Conservation (phyloP, 92 coral and sea anemone genomes). For the Blastomussa wellsi region DNA sequence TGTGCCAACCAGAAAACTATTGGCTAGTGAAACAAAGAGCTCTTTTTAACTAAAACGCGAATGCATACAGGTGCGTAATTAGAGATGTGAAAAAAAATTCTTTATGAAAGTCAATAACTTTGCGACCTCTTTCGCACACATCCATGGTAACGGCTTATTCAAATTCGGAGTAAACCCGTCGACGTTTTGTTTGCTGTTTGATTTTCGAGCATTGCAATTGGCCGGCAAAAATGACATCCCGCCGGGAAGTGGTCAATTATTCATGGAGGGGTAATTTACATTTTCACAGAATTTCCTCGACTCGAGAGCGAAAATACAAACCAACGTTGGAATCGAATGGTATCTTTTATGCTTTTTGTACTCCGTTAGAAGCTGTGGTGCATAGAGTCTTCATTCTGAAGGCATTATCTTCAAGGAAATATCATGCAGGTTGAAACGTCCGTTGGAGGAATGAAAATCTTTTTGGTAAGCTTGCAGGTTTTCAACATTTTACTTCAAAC, state of each 20-base stretch:
- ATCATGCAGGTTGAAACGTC: slow-evolving; percentile 3
- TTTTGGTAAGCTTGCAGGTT: slow-evolving; percentile 25
- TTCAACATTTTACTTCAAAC: not conserved
- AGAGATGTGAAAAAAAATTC: too few relatives aligned
- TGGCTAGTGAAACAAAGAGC: too few relatives aligned
- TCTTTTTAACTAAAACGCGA: not conserved
- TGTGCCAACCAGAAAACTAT: too few relatives aligned
- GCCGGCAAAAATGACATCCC: slow-evolving; percentile 3
- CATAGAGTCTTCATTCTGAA: not conserved
- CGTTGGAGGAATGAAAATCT: not conserved
- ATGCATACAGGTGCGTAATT: not conserved
- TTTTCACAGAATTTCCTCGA: slow-evolving; percentile 14
- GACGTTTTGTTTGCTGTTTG: slow-evolving; percentile 22
- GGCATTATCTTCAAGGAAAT: not conserved
- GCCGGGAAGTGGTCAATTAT: slow-evolving; percentile 32
- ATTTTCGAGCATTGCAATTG: slow-evolving; percentile 10
- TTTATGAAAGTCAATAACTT: not conserved
- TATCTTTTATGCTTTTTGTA: not conserved
- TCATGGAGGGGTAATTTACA: slow-evolving; percentile 29
- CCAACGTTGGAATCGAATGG: not conserved
- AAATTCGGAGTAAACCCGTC: slow-evolving; percentile 12
- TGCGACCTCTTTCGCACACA: not conserved
- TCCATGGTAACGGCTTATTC: slow-evolving; percentile 37
- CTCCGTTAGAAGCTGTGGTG: not conserved
- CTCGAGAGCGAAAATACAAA: slow-evolving; percentile 28